phyloP scores from a whole-genome alignment of 2,113 vertebrate species.

The Tenebrosternarchus preto region DNA sequence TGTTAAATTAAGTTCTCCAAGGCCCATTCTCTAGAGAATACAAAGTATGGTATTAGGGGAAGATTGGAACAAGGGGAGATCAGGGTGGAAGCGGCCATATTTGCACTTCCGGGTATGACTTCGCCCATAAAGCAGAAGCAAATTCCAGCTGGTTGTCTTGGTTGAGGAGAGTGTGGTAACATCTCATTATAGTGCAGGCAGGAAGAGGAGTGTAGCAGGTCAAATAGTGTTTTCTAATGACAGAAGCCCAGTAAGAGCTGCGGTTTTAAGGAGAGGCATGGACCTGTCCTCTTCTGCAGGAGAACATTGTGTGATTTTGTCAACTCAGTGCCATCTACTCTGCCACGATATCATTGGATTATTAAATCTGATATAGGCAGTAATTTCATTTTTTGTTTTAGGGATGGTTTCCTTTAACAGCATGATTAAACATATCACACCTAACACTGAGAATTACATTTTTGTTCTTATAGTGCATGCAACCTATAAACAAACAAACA shows the following conservation, averaged over 20 bases:
- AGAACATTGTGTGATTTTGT: no score
- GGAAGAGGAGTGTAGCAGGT: conserved; percentile 1
- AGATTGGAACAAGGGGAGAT: conserved; percentile 41
- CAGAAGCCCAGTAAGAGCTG: conserved; percentile 48
- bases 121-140: background rate
- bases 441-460: background rate
- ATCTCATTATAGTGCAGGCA: no score
- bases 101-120: conserved; percentile 10
- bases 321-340: no score
- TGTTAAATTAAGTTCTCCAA: conserved; percentile 61
- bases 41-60: conserved; percentile 63
- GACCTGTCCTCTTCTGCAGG: conserved; percentile 46
- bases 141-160: no score
- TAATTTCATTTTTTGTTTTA: background rate
- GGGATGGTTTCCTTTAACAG: background rate
- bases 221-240: conserved; percentile 58
- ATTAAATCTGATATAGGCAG: no score
- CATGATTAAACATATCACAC: background rate
- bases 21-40: conserved; percentile 60
- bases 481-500: background rate
- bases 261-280: conserved; percentile 56
- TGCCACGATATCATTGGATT: no score
- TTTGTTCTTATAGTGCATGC: background rate
- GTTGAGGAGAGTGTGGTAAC: no score
- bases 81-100: conserved; percentile 49